Evolutionary conservation across 1,140 invertebrate species (phyloP).

Genomic region (Planococcus citri): DNA sequence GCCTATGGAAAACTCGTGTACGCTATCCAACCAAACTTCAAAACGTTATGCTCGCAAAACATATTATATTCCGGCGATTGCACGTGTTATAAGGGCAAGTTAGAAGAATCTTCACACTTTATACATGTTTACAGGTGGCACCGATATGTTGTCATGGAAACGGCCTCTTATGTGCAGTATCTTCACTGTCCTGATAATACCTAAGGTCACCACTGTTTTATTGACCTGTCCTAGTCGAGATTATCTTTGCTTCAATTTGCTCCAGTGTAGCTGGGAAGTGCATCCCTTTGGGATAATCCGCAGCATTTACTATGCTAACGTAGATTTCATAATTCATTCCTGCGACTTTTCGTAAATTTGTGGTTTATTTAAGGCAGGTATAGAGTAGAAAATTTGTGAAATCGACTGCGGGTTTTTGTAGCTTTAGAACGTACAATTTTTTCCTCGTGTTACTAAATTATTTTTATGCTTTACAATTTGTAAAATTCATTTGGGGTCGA

Average conservation of each 20-base stretch:
- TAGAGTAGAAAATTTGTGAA: too few relatives aligned
- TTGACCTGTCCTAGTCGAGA: not conserved
- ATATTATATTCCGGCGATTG: constrained; percentile 16
- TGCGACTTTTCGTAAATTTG: too few relatives aligned
- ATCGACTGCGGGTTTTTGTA: too few relatives aligned
- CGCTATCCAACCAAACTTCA: not conserved
- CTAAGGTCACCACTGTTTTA: constrained; percentile 10
- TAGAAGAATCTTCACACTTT: constrained; percentile 14
- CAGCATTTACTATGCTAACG: too few relatives aligned
- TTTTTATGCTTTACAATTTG: too few relatives aligned
- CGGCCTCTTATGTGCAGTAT: constrained; percentile 13
- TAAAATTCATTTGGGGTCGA: too few relatives aligned
- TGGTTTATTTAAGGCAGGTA: too few relatives aligned
- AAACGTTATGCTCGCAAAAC: not conserved
- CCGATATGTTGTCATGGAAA: constrained; percentile 13
- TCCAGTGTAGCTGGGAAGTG: not conserved
- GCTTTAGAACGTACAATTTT: too few relatives aligned
- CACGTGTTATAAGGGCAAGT: constrained; percentile 16
- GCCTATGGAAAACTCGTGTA: not conserved
- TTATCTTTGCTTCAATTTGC: not conserved
- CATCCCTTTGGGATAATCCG: too few relatives aligned
- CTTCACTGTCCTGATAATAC: constrained; percentile 8
- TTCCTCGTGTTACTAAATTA: too few relatives aligned
- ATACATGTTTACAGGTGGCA: constrained; percentile 17
- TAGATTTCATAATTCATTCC: too few relatives aligned